Evolutionary conservation across 2,113 vertebrate genomes (phyloP), one percentile per base, ranked within the genome.

Genomic region (Anseranas semipalmata): DNA sequence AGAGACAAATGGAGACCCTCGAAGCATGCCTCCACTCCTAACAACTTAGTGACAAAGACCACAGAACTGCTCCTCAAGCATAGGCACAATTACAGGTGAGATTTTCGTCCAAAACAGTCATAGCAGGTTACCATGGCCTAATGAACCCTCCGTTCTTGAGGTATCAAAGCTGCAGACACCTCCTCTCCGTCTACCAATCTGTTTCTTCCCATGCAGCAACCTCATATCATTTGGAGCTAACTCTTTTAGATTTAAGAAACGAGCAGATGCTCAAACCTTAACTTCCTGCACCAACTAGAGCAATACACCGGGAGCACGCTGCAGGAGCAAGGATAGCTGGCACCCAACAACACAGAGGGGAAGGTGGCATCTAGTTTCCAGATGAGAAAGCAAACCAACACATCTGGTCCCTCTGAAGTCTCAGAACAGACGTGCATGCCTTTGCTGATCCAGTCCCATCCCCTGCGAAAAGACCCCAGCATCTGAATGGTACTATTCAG

Each of bases 401-500:
- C 19, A 45, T 15, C 50, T 62, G 37, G 75, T 74, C 72, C 50
- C 50, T 37, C 66, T 15, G 55, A 45, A 66, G 37, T 20, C 77
- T 32, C 33, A 52, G 48, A 60, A n/a, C 2, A 41, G 74, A 66
- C 5, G 2, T 1, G 20, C 15, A 25, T 0, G 12, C 27, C 65
- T 39, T 43, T 52, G 52, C 77, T 56, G 28, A 59, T 63, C n/a
- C 41, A 55, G n/a, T 52, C n/a, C 74, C 68, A 53, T 6, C 17
- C 65, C 24, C n/a, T 4, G 3, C 0, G 0, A 48, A 21, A 41
- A 4, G 16, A 19, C 30, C 58, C 59, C 33, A 35, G 24, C 46
- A 55, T 6, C 70, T 39, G 17, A 8, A 12, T 2, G 35, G 22
- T 27, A 43, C 72, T 50, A 37, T 48, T 28, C 39, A 46, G 53